Conservation (phyloP, 1,140 invertebrate genomes). For the Littorina saxatilis region DNA sequence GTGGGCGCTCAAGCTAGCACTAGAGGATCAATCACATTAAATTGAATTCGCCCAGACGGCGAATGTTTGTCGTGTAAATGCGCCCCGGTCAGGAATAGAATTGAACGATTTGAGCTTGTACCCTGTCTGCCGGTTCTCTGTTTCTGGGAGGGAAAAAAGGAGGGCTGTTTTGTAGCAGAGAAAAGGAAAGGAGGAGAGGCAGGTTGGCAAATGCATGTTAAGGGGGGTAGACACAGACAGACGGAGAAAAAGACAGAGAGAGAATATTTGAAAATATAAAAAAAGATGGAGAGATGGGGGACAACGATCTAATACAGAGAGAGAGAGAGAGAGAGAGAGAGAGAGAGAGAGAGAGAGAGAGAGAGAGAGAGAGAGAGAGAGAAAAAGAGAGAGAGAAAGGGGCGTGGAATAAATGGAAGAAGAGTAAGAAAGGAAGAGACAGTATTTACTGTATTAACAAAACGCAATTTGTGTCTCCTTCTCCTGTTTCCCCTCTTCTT, state of each 20-base stretch:
- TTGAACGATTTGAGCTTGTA: no score
- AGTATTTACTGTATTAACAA: no score
- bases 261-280: not conserved
- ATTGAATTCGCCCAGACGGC: no score
- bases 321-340: not conserved
- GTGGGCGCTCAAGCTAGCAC: no score
- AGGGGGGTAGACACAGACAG: not conserved
- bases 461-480: not conserved
- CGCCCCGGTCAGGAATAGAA: no score
- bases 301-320: not conserved
- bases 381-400: not conserved
- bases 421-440: no score
- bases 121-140: no score
- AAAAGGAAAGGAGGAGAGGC: not conserved
- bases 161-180: not conserved
- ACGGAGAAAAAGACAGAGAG: not conserved
- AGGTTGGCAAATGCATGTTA: not conserved
- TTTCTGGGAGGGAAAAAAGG: no score
- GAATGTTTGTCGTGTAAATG: no score
- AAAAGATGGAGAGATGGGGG: not conserved
- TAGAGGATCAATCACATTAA: no score
- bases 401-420: not conserved
- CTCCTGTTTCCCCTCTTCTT: not conserved
- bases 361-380: constrained; percentile 9
- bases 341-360: constrained; percentile 7